A percentile compares a stretch with the other conserved stretches of the same genome.
These are phyloP conservation scores for Calameuta idolon DNA, from an alignment of 2,888 invertebrate genomes.

Conservation along the genomic window DNA sequence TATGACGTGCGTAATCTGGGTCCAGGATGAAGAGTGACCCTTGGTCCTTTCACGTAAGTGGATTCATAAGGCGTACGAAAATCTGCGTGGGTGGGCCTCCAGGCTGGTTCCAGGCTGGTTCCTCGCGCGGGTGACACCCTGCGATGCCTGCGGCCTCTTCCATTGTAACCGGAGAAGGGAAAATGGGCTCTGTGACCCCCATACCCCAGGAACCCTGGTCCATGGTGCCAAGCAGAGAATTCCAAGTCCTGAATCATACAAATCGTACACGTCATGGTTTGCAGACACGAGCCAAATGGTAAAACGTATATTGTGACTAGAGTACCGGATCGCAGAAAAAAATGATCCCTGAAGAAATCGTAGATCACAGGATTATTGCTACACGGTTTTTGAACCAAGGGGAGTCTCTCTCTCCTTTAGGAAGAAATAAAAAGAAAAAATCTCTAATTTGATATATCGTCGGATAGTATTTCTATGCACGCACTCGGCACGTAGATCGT, in stretches of 20 bases:
- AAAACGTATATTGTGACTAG: background rate
- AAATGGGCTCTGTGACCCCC: conserved; percentile 24
- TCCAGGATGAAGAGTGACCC: background rate
- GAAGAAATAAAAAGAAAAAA: background rate
- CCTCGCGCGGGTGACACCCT: conserved; percentile 42
- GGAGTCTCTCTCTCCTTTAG: background rate
- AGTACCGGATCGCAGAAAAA: background rate
- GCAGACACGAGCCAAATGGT: background rate
- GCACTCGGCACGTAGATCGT: background rate
- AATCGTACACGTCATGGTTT: background rate
- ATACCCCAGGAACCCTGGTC: conserved; percentile 16
- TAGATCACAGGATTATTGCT: background rate
- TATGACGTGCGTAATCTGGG: background rate
- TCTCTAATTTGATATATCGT: background rate
- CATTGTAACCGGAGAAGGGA: conserved; percentile 34
- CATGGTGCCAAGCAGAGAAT: conserved; percentile 24
- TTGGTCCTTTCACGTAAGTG: conserved; percentile 26
- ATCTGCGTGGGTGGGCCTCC: conserved; percentile 41
- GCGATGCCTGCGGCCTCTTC: conserved; percentile 26
- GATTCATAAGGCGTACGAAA: conserved; percentile 28
- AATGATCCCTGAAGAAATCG: background rate
- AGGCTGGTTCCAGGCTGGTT: conserved; percentile 33
- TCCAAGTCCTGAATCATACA: conserved; percentile 11
- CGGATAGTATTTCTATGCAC: background rate
- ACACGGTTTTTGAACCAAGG: background rate